These are phyloP conservation scores for Drosophila sordidula DNA, from an alignment of 2,888 invertebrate genomes.

Conservation along the genomic window DNA sequence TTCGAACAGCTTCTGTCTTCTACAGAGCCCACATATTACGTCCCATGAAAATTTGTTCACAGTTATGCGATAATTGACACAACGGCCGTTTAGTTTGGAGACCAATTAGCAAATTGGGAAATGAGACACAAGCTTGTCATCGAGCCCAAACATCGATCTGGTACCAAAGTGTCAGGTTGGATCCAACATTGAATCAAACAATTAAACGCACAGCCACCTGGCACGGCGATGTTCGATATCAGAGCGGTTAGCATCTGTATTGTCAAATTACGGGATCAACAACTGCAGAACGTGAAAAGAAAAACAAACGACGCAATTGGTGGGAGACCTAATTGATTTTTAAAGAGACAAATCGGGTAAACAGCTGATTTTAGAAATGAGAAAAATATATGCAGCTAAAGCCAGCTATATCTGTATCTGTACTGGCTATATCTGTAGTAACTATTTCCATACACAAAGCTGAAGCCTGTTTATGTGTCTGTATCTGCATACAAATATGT, in stretches of 20 bases:
- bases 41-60: slow-evolving; percentile 22
- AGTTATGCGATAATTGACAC: slow-evolving; percentile 15
- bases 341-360: background rate
- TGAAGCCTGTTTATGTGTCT: no score
- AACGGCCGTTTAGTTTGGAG: background rate
- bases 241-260: slow-evolving; percentile 43
- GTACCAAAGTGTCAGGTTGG: slow-evolving; percentile 52
- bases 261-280: slow-evolving; percentile 27
- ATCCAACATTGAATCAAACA: slow-evolving; percentile 44
- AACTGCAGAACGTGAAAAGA: slow-evolving; percentile 5
- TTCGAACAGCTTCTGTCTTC: background rate
- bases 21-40: background rate
- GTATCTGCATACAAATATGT: no score
- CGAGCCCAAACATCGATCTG: slow-evolving; percentile 9
- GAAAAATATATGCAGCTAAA: no score
- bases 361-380: slow-evolving; percentile 18
- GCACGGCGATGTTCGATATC: slow-evolving; percentile 35
- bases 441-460: no score
- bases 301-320: slow-evolving; percentile 3
- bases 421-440: no score
- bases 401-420: background rate
- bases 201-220: slow-evolving; percentile 42
- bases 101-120: slow-evolving; percentile 49
- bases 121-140: slow-evolving; percentile 17
- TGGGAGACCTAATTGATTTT: slow-evolving; percentile 1